phyloP scores from a whole-genome alignment of 1,140 invertebrate species.

The Panonychus citri region DNA sequence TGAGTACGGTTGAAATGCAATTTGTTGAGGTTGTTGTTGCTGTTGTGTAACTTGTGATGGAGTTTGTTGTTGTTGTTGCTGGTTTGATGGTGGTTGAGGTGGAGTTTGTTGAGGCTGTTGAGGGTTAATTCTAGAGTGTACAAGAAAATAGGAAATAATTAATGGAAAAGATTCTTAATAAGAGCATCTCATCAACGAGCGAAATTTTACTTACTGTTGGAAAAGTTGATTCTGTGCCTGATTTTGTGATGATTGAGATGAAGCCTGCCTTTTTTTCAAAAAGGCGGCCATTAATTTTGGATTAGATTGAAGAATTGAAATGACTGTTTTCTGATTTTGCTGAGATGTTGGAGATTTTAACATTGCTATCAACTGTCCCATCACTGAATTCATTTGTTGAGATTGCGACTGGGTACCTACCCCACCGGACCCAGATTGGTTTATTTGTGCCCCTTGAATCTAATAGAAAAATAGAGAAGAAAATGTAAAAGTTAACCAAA shows the following conservation, averaged over 20 bases:
- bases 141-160: slow-evolving; percentile 20
- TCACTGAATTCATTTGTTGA: slow-evolving; percentile 31
- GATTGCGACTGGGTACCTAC: slow-evolving; percentile 11
- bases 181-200: no score
- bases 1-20: not conserved
- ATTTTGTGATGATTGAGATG: slow-evolving; percentile 26
- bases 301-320: slow-evolving; percentile 77
- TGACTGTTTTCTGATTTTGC: slow-evolving; percentile 74
- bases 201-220: no score
- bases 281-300: slow-evolving; percentile 89
- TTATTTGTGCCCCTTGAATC: slow-evolving; percentile 12
- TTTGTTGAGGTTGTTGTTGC: not conserved
- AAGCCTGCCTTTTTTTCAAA: slow-evolving; percentile 73
- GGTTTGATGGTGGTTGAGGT: not conserved
- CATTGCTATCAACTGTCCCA: slow-evolving; percentile 70
- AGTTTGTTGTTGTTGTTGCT: not conserved
- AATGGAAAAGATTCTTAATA: no score
- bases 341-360: slow-evolving; percentile 65
- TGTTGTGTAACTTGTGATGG: not conserved
- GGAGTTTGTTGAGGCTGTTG: not conserved
- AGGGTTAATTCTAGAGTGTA: slow-evolving; percentile 25
- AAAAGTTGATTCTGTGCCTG: slow-evolving; percentile 18
- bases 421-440: slow-evolving; percentile 7
- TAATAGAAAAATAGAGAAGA: slow-evolving; percentile 8
- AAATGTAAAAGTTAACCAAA: not conserved